Evolutionary conservation across 2,113 vertebrate genomes (phyloP), one percentile per base, ranked within the genome.

Genomic region (Polypterus senegalus): DNA sequence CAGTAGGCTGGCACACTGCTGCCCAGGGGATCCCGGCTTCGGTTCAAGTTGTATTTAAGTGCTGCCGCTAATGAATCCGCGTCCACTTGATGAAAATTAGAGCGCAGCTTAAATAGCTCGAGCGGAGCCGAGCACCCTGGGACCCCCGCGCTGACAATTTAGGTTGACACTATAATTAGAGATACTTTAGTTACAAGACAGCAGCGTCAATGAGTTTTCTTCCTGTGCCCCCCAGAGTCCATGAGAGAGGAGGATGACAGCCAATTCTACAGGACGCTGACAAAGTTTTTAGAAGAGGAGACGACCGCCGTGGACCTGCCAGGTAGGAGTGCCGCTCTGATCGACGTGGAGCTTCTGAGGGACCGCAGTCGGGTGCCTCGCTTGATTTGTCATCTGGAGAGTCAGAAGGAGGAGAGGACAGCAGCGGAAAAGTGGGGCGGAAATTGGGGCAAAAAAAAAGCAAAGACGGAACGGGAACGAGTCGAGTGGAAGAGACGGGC

Each of bases 221-320:
- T 60, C 61, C 45, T 72, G 74, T 74, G 65, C 71, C 68, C 81
- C 78, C 56, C 69, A 90, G 84, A 70, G 67, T 68, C 70, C 60
- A 2, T 79, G 45, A 71, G 74, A 62, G 66, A 68, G 59, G 66
- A 68, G 59, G 85, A 84, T 68, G 84, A 84, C 65, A 70, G 66
- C 67, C 73, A 77, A 52, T 66, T 90, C 10, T 88, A 78, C 69
- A 57, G 76, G 57, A 78, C 71, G 66, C 73, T 89, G 74, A 72
- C 84, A 6, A 75, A 77, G 0, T 63, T 90, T 65, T 70, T 93
- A 68, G 78, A 88, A 64, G 83, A 83, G 4, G 76, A 74, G 3
- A 57, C 70, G 60, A 75, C 66, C 46, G 70, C 61, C 63, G 61
- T 77, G 57, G 76, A 88, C 11, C 70, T 85, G 58, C 83, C 87